A percentile compares a stretch with the other conserved stretches of the same genome.
Conservation (phyloP, 2,888 invertebrate genomes). For the Muscina levida region DNA sequence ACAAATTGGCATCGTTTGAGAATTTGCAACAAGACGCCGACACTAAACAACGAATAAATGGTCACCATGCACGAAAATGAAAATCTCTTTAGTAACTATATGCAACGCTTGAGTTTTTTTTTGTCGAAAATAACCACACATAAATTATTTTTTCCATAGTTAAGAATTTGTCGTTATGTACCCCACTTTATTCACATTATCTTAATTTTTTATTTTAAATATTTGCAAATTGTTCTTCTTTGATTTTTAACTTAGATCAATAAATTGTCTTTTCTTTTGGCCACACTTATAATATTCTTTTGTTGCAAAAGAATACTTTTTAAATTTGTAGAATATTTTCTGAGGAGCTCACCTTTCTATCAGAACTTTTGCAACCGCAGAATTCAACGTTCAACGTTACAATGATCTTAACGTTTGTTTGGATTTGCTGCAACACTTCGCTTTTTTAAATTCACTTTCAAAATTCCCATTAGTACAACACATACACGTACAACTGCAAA, state of each 20-base stretch:
- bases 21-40: neutral
- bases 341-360: conserved; percentile 71
- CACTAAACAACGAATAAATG: no score
- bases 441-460: conserved; percentile 71
- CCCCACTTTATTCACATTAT: neutral
- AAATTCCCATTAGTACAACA: conserved; percentile 46
- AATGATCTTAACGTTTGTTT: conserved; percentile 79
- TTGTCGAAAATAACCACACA: conserved; percentile 18
- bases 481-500: conserved; percentile 4
- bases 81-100: neutral
- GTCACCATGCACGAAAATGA: no score
- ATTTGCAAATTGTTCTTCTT: conserved; percentile 13
- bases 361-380: conserved; percentile 77
- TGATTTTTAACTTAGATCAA: neutral
- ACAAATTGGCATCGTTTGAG: neutral
- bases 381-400: conserved; percentile 80
- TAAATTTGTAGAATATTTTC: conserved; percentile 38
- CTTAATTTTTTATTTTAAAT: neutral
- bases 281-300: conserved; percentile 3
- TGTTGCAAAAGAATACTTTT: conserved; percentile 32
- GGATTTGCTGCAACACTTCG: conserved; percentile 66
- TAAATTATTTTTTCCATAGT: conserved; percentile 28
- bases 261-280: conserved; percentile 1
- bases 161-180: conserved; percentile 40
- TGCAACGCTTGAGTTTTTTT: neutral